Base-by-base conservation (phyloP, 1,140 invertebrate genomes). In the Neodiprion lecontei region DNA sequence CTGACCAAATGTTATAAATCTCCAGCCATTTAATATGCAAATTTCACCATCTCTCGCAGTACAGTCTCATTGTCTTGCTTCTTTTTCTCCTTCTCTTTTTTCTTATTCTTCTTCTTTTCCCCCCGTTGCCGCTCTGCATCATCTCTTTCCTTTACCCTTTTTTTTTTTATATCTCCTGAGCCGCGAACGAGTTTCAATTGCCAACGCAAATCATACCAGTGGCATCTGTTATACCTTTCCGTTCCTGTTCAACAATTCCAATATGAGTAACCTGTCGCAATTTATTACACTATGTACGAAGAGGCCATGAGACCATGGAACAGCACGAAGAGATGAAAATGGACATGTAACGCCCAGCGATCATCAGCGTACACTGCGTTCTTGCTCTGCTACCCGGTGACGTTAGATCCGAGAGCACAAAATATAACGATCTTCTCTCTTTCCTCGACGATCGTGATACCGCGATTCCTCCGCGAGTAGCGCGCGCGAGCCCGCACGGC, bases 1-100 rank as follows among this genome's bases (percentile, higher is more conserved):
- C 74, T 77, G n/a, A 17, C 53, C 79, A 74, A 80, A 71, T 80
- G 86, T 87, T 88, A 87, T 88, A 88, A 88, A 88, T 88, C 87
- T 85, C 79, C 78, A 87, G 83, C 85, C 86, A 84, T 88, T 88
- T 88, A 88, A 88, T 88, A 88, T 88, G 86, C 82, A 88, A 88
- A 88, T 88, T 80, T 79, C 78, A 73, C 69, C 73, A 65, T 70
- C 73, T 73, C 70, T 61, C 75, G 72, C 14, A 40, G 48, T 66
- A 65, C 9, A 69, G 21, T 75, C 67, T 21, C 65, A 69, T 75
- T 70, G 72, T 71, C 69, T 73, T 50, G 17, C 65, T 75, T 48
- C 53, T 21, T 71, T 77, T 75, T 77, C 75, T 61, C 0, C 53
- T 17, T 40, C 28, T 40, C 28, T 40, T 40, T 40, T 5, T 40